Conservation (phyloP, 2,797 vertebrate genomes). For the Melanotaenia parkinsoni region DNA sequence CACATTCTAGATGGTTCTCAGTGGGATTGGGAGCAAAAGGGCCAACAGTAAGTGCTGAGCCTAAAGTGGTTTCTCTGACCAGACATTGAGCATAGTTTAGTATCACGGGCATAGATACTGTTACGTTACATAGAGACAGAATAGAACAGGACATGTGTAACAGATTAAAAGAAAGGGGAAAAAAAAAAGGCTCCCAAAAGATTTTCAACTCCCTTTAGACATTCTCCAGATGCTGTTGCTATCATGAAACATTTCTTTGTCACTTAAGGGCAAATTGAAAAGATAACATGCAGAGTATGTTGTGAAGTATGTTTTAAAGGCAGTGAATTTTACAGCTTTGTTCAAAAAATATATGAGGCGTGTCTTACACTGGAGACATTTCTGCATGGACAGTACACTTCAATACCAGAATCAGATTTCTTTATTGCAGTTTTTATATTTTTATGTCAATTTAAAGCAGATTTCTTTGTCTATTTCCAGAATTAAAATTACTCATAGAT, state of each 20-base stretch:
- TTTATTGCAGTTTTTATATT: slow-evolving; percentile 17
- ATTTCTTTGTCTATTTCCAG: slow-evolving; percentile 17
- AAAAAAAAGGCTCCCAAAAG: slow-evolving; percentile 17
- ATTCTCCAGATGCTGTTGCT: slow-evolving; percentile 30
- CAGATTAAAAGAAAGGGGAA: slow-evolving; percentile 1
- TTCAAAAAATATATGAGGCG: slow-evolving; percentile 13
- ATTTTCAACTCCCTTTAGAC: slow-evolving; percentile 27
- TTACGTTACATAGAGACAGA: slow-evolving; percentile 32
- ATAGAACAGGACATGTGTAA: slow-evolving; percentile 8
- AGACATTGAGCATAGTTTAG: neutral
- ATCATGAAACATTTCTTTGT: slow-evolving; percentile 23
- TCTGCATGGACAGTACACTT: slow-evolving; percentile 35
- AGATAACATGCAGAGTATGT: slow-evolving; percentile 2
- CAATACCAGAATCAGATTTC: slow-evolving; percentile 35
- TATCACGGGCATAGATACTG: slow-evolving; percentile 22
- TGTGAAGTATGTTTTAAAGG: slow-evolving; percentile 8
- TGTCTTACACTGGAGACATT: slow-evolving; percentile 79
- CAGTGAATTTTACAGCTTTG: slow-evolving; percentile 15
- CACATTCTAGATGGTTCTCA: slow-evolving; percentile 41
- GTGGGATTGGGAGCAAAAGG: slow-evolving; percentile 41
- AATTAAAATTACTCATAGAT: slow-evolving; percentile 13
- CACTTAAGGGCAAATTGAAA: slow-evolving; percentile 26
- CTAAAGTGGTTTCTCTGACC: slow-evolving; percentile 42
- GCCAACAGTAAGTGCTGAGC: slow-evolving; percentile 25
- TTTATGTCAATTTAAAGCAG: slow-evolving; percentile 11